Conservation (phyloP, 2,113 vertebrate genomes). For the Tautogolabrus adspersus region DNA sequence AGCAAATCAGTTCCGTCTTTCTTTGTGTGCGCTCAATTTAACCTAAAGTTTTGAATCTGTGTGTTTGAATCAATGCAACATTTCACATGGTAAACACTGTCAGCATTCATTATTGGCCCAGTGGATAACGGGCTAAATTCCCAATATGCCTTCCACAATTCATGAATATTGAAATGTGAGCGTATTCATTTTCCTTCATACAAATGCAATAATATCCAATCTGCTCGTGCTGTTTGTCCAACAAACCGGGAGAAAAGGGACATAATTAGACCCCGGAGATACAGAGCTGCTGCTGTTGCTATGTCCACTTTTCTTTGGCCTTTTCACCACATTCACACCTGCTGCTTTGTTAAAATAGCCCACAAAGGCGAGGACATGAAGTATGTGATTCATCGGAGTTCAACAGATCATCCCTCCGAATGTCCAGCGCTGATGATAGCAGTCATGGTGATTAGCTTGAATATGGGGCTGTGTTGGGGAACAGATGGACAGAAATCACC, state of each 20-base stretch:
- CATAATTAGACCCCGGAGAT: constrained; percentile 49
- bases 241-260: constrained; percentile 31
- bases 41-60: constrained; percentile 1
- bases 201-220: constrained; percentile 58
- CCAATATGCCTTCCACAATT: constrained; percentile 23
- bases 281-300: not conserved
- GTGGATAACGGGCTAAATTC: constrained; percentile 29
- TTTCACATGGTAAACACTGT: constrained; percentile 31
- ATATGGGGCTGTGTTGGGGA: constrained; percentile 58
- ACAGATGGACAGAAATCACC: constrained; percentile 81
- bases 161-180: constrained; percentile 60
- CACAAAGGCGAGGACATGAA: constrained; percentile 29
- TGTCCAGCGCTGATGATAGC: constrained; percentile 40
- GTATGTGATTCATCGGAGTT: constrained; percentile 29
- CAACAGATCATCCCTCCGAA: constrained; percentile 46
- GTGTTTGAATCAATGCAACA: not conserved
- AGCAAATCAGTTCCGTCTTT: no score
- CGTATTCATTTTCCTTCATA: constrained; percentile 49
- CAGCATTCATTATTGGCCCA: constrained; percentile 26
- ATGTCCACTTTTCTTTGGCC: constrained; percentile 22
- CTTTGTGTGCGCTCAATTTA: no score
- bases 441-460: constrained; percentile 69
- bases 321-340: constrained; percentile 20
- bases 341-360: constrained; percentile 18
- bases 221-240: constrained; percentile 50